Evolutionary conservation across 1,140 invertebrate species (phyloP), one percentile per base, ranked within the genome.

Genomic region (Brachionus plicatilis): DNA sequence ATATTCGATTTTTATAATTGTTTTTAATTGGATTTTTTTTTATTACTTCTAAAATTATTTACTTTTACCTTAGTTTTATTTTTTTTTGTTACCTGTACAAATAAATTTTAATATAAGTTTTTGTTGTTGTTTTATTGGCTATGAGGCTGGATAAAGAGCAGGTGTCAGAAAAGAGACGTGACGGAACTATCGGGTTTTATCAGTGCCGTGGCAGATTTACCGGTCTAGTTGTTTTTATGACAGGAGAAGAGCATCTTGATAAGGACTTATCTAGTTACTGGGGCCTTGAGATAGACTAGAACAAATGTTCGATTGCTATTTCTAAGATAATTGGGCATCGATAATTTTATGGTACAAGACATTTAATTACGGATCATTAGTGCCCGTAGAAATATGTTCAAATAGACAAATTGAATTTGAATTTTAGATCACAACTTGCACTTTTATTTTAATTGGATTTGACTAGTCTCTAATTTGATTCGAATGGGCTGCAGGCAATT

Each of bases 1-100:
- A 50, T 76, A 29, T 20, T 76, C 43, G 72, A 76, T 76, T 76
- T 76, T 76, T 76, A 76, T 76, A 47, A 76, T 47, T 76, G 45
- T 76, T 76, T 76, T 76, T 76, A 76, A 76, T 50, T 27, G 27
- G 43, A 27, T 50, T 29, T 76, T 29, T 76, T 7, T 50, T 76
- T 76, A 43, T 76, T 50, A 12, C 24, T 76, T 50, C 41, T 47
- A 75, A 75, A 24, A 43, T 75, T 75, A 76, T 50, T 76, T 72
- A 72, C 68, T 72, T 72, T 72, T 45, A 43, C 17, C 41, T 72
- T 72, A 43, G 41, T n/a, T 70, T 70, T 70, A 24, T 66, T 27
- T 66, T 66, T 27, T 65, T 65, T 65, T 65, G 17, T 17, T 68
- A 68, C 66, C 43, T 72, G 68, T 72, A 72, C 68, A 72, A 72